Percentiles rank a stretch among this genome's conserved stretches.
Evolutionary conservation across 2,797 vertebrate species (phyloP).

Genomic region (Coregonus ussuriensis): DNA sequence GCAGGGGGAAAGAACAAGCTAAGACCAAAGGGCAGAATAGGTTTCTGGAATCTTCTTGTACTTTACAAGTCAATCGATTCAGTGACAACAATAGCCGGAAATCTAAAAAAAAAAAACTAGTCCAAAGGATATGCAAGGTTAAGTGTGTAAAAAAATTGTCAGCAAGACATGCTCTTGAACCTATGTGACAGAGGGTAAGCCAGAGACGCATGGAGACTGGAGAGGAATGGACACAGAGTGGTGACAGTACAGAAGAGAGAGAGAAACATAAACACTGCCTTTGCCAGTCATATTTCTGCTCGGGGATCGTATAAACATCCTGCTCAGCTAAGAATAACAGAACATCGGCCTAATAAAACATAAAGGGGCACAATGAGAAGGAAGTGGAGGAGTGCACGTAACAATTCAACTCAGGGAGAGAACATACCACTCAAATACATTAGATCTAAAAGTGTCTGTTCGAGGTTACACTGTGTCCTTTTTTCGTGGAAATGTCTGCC

Average conservation of each 20-base stretch:
- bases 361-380: slow-evolving; percentile 70
- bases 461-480: slow-evolving; percentile 6
- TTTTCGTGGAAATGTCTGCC: slow-evolving; percentile 8
- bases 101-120: slow-evolving; percentile 53
- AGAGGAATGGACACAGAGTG: slow-evolving; percentile 35
- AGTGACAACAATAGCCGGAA: slow-evolving; percentile 57
- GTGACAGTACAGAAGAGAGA: slow-evolving; percentile 55
- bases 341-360: slow-evolving; percentile 78
- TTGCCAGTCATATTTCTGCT: slow-evolving; percentile 80
- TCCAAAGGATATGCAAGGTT: slow-evolving; percentile 43
- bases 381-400: slow-evolving; percentile 58
- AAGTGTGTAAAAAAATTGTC: slow-evolving; percentile 44
- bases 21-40: neutral
- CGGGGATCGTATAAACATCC: slow-evolving; percentile 80
- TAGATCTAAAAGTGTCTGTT: slow-evolving; percentile 27
- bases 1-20: neutral
- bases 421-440: slow-evolving; percentile 40
- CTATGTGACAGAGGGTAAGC: slow-evolving; percentile 45
- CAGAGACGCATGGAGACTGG: neutral
- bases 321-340: slow-evolving; percentile 82
- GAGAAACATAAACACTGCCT: slow-evolving; percentile 76
- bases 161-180: slow-evolving; percentile 35
- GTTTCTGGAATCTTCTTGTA: neutral
- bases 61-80: neutral
- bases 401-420: slow-evolving; percentile 55